Percentiles rank a stretch among this genome's conserved stretches.
These are phyloP conservation scores for Lacerta viridis DNA, from an alignment of 2,797 vertebrate species.

Conservation along the genomic window DNA sequence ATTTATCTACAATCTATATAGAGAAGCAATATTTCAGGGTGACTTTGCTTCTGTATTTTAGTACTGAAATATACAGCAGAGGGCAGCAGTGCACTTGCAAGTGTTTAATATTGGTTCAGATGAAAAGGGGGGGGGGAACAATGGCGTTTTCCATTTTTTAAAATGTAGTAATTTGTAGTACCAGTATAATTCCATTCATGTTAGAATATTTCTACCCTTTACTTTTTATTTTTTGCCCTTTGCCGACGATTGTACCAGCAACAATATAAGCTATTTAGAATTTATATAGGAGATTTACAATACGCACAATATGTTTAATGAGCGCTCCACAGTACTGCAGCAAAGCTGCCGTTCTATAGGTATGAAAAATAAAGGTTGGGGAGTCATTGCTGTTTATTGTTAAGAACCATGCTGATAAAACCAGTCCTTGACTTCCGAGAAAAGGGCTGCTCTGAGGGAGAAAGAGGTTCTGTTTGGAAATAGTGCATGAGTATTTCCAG, in stretches of 20 bases:
- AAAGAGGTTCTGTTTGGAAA: too few species aligned
- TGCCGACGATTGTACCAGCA: background rate
- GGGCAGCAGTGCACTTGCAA: conserved; percentile 62
- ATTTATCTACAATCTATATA: background rate
- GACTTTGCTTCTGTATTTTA: background rate
- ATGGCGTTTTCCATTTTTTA: background rate
- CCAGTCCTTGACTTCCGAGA: background rate
- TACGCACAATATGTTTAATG: background rate
- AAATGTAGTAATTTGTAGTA: background rate
- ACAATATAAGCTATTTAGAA: background rate
- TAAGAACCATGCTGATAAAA: background rate
- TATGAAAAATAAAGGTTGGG: background rate
- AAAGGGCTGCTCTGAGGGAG: background rate
- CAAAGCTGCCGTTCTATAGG: background rate
- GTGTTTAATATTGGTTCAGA: background rate
- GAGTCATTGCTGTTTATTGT: background rate
- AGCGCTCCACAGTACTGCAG: background rate
- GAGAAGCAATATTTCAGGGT: background rate
- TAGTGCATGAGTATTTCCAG: background rate
- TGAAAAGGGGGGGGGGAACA: background rate
- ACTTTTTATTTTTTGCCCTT: background rate
- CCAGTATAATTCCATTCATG: rapidly evolving
- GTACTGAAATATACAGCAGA: conserved; percentile 63
- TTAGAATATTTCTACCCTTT: rapidly evolving
- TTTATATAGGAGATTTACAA: background rate